These are phyloP conservation scores for Rapana venosa DNA, from an alignment of 2,888 invertebrate species.

Conservation along the genomic window DNA sequence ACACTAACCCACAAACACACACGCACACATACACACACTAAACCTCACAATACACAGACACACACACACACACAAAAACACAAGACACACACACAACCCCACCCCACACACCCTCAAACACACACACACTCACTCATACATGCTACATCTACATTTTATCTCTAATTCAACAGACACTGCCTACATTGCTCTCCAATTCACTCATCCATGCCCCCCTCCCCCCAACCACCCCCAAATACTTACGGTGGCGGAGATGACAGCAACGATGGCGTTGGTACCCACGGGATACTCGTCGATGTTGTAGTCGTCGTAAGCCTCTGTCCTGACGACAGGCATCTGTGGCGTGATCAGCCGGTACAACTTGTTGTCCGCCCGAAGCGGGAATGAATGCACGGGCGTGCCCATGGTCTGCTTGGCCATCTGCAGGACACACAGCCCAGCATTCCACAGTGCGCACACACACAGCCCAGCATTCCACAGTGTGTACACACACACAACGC, in stretches of 20 bases:
- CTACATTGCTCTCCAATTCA: too few species aligned
- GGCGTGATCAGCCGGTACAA: constrained; percentile 95
- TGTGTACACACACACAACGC: too few species aligned
- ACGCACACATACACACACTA: not conserved
- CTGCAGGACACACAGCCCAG: constrained; percentile 73
- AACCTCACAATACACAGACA: not conserved
- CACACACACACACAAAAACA: not conserved
- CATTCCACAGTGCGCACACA: too few species aligned
- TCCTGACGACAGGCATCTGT: constrained; percentile 90
- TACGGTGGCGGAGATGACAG: constrained; percentile 98
- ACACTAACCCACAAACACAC: constrained; percentile 8
- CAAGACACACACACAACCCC: not conserved
- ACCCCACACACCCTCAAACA: too few species aligned
- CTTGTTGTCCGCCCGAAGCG: constrained; percentile 92
- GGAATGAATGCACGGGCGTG: constrained; percentile 93
- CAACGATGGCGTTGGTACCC: constrained; percentile 98
- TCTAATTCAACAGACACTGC: too few species aligned
- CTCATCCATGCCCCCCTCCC: too few species aligned
- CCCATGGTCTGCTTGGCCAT: constrained; percentile 99
- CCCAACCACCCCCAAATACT: constrained; percentile 55
- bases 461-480: too few species aligned
- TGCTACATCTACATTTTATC: too few species aligned
- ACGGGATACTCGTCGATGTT: constrained; percentile 94
- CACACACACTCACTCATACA: too few species aligned
- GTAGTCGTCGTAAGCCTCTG: constrained; percentile 91